Evolutionary conservation across 64 coral and sea anemone genomes (phyloP).

Genomic region (Stylophora pistillata): DNA sequence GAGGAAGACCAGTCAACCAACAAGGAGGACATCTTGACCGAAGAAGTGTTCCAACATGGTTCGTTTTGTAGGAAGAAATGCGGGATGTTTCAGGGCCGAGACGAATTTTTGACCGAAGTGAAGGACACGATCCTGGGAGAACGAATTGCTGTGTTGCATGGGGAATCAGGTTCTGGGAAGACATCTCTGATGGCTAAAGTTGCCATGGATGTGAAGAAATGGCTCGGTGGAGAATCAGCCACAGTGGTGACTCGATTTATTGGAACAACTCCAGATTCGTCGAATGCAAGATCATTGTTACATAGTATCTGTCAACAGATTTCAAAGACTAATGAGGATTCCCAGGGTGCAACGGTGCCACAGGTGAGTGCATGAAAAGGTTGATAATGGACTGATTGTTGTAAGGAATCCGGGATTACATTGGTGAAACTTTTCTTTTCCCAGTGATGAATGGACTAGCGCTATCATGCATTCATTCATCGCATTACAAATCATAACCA

Average conservation of each 20-base stretch:
- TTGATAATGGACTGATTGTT: neutral
- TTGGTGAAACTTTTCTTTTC: no score
- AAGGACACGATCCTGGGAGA: constrained; percentile 50
- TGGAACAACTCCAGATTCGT: constrained; percentile 90
- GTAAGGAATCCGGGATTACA: no score
- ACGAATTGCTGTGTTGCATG: constrained; percentile 66
- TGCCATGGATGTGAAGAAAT: constrained; percentile 48
- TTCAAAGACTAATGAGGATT: constrained; percentile 47
- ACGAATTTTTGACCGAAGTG: constrained; percentile 61
- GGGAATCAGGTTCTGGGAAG: constrained; percentile 93
- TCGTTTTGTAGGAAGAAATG: constrained; percentile 93
- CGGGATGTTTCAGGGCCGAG: constrained; percentile 74
- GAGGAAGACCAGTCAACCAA: constrained; percentile 42
- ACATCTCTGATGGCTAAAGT: constrained; percentile 95
- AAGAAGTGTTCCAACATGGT: constrained; percentile 88
- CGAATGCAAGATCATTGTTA: constrained; percentile 65
- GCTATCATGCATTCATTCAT: no score
- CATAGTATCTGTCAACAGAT: constrained; percentile 86
- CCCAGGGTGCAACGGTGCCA: constrained; percentile 47
- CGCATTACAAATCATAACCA: no score
- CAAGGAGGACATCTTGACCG: constrained; percentile 58
- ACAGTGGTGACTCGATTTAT: constrained; percentile 79
- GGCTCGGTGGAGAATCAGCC: constrained; percentile 55
- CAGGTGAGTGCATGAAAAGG: constrained; percentile 62
- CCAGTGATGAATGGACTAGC: no score